Base-by-base conservation (phyloP, 2,888 invertebrate genomes). In the Agrochola lota region DNA sequence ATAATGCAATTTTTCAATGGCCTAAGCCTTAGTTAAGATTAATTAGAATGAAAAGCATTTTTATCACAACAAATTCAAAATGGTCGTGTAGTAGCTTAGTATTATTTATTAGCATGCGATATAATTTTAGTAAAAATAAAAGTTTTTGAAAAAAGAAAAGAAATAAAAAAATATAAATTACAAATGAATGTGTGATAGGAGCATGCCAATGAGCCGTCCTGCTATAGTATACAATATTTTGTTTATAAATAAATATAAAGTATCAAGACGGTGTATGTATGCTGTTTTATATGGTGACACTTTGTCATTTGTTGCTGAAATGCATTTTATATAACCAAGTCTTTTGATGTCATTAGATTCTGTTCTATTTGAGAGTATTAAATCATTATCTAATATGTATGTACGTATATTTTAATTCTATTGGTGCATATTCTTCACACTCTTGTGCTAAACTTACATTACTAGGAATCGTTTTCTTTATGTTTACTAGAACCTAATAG, bases 91-190 rank as follows among this genome's bases (percentile, higher is more conserved):
- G 88, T 93, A 94, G 94, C 92, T 94, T 95, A 95, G 94, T 92
- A 92, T 95, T 95, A 96, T 96, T 96, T 96, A 96, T 95, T 95
- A 96, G 96, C 96, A 96, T 95, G 96, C 95, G 91, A 87, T 95
- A 94, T 92, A 93, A 91, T 91, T 91, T 92, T 88, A 89, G 87
- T 87, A 77, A 89, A 90, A 87, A 86, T 90, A 92, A 91, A 88
- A 88, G 90, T 90, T 88, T 80, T 78, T 76, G 43, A 90, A 91
- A 91, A 90, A 90, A 26, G 90, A 90, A 88, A 89, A 90, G 85
- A 88, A 89, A 86, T 85, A 87, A 90, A 92, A 93, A 92, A 92
- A 92, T 92, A 89, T 91, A 89, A 92, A 91, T 89, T 90, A 87
- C 87, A 88, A 92, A 88, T 81, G 78, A 74, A 80, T 40, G 94